Evolutionary conservation across 92 coral and sea anemone species (phyloP).

Genomic region (Zoanthus gigantus): DNA sequence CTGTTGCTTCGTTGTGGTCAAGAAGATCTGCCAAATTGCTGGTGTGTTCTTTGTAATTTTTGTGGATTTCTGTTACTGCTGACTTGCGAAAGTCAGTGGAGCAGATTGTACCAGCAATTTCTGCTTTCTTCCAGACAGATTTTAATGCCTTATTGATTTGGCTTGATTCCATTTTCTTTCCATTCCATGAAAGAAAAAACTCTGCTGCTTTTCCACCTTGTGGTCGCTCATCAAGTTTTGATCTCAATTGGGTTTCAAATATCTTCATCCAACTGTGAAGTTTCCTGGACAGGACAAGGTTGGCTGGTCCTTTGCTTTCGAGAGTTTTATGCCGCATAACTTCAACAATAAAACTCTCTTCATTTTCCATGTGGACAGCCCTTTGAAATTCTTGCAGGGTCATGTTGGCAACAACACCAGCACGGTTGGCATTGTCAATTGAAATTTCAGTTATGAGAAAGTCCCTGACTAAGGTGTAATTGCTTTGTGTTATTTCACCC

Average conservation of each 20-base stretch:
- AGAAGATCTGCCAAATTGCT: constrained; percentile 46
- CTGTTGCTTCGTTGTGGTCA: constrained; percentile 40
- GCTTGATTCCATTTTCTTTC: constrained; percentile 52
- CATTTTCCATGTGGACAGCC: constrained; percentile 35
- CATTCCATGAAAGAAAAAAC: constrained; percentile 66
- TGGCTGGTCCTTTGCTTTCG: constrained; percentile 69
- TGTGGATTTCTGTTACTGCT: constrained; percentile 14
- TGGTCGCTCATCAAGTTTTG: not conserved
- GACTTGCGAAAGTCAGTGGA: constrained; percentile 59
- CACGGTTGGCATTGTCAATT: constrained; percentile 70
- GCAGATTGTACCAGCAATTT: constrained; percentile 43
- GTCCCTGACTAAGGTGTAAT: constrained; percentile 65
- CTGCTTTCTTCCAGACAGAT: constrained; percentile 58
- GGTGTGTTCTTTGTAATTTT: not conserved
- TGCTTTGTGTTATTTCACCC: constrained; percentile 47
- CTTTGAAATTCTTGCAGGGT: constrained; percentile 63
- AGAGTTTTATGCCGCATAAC: constrained; percentile 69
- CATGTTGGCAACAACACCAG: constrained; percentile 77
- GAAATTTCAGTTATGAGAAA: constrained; percentile 69
- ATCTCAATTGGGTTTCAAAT: constrained; percentile 42
- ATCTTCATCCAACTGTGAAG: constrained; percentile 65
- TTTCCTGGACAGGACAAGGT: constrained; percentile 42
- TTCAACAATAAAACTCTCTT: constrained; percentile 38
- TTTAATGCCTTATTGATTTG: constrained; percentile 45
- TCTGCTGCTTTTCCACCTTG: not conserved